phyloP scores from a whole-genome alignment of 2,113 vertebrate genomes.

The Pseudonaja textilis region DNA sequence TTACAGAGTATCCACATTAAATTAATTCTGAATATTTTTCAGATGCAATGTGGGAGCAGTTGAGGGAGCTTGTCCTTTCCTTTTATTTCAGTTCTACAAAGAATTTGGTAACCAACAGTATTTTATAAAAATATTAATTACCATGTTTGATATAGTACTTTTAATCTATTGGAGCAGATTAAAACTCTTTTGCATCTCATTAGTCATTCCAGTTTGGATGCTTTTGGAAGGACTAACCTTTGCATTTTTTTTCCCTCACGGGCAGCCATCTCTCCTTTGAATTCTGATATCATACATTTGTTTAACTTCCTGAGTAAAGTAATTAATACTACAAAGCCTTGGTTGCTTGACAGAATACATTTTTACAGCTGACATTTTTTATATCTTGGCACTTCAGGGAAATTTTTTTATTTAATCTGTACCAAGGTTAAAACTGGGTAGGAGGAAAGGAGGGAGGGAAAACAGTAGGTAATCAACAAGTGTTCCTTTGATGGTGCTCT shows the following conservation, averaged over 20 bases:
- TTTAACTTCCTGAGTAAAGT: conserved; percentile 73
- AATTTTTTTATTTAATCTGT: conserved; percentile 74
- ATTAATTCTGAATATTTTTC: neutral
- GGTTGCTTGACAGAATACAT: conserved; percentile 65
- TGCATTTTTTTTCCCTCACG: conserved; percentile 39
- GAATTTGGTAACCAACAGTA: neutral
- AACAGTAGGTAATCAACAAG: conserved; percentile 49
- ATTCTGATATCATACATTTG: conserved; percentile 69
- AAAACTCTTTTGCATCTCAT: conserved; percentile 38
- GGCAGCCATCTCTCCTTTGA: conserved; percentile 59
- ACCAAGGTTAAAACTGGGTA: conserved; percentile 68
- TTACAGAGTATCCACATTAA: neutral
- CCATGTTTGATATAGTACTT: neutral
- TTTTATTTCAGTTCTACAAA: neutral
- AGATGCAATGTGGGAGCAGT: neutral
- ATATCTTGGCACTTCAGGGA: conserved; percentile 62
- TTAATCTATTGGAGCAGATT: conserved; percentile 11
- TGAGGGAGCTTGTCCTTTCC: neutral
- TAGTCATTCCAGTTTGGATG: conserved; percentile 46
- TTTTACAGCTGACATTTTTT: conserved; percentile 67
- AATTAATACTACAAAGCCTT: conserved; percentile 68
- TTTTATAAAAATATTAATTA: accelerated
- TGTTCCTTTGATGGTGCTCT: conserved; percentile 35
- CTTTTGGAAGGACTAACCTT: conserved; percentile 42
- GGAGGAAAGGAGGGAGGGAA: neutral